Evolutionary conservation across 2,797 vertebrate genomes (phyloP), one percentile per base, ranked within the genome.

Genomic region (Cottoperca gobio): DNA sequence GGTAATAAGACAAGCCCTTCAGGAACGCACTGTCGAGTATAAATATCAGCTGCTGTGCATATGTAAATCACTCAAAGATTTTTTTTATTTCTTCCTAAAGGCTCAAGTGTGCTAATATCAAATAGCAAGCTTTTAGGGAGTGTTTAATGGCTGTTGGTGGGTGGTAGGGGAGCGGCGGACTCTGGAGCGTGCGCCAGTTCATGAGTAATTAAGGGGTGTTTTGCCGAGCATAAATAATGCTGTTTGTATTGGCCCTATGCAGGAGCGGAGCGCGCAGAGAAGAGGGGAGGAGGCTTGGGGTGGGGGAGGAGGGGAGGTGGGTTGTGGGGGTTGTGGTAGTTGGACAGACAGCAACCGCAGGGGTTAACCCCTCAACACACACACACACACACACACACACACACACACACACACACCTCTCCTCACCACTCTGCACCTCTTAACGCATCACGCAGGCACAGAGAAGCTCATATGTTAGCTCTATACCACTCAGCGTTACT

Each of bases 141-240:
- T 97, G 96, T 97, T 97, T 97, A 98, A 97, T 96, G 96, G 96
- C 96, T 97, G 97, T 94, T 95, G 95, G 97, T 97, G 97, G 98
- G 97, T 96, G 98, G 97, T 79, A 86, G 94, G 96, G 96, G 95
- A 96, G 96, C 96, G 95, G 87, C 66, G 75, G 86, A 86, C 87
- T 88, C 95, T 94, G 94, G 95, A 96, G 96, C 93, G 95, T 94
- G 95, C 94, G 95, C 94, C 95, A 93, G 95, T 96, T 97, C 96
- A 97, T 96, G 95, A 97, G 97, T 99, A 99, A 99, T 99, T 99
- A 99, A 98, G 96, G 95, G 96, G 95, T 97, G 97, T 98, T 99
- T 98, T 97, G 95, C 97, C 71, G 94, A 96, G 96, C 97, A 99
- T 99, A 98, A 99, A 99, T 99, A 99, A 99, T 98, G 97, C 97